These are phyloP conservation scores for Macrocentrus cingulum DNA, from an alignment of 1,140 invertebrate genomes.

Conservation along the genomic window DNA sequence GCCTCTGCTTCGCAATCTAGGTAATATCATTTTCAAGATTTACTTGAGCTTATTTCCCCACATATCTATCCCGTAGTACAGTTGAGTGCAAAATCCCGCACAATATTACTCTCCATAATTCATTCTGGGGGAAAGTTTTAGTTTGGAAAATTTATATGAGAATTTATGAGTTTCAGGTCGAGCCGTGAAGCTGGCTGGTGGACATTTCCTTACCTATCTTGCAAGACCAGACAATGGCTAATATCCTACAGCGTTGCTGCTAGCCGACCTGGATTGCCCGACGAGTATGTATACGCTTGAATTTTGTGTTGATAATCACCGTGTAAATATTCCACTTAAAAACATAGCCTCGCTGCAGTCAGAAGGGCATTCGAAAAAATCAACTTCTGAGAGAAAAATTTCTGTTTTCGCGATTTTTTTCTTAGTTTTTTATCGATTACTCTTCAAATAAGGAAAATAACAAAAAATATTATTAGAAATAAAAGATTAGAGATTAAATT, in stretches of 20 bases:
- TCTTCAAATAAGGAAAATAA: too few relatives aligned
- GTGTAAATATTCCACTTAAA: conserved; percentile 16
- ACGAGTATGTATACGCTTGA: conserved; percentile 53
- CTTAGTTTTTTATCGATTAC: too few relatives aligned
- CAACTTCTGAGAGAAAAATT: too few relatives aligned
- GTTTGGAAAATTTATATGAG: too few relatives aligned
- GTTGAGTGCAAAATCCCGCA: neutral
- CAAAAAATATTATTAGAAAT: too few relatives aligned
- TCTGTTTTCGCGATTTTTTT: too few relatives aligned
- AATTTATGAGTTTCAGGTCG: too few relatives aligned
- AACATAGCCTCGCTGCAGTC: too few relatives aligned
- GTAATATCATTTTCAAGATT: conserved; percentile 30
- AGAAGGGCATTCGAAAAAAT: too few relatives aligned
- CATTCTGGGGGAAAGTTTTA: conserved; percentile 32
- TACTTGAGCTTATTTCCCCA: conserved; percentile 11
- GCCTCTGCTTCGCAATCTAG: conserved; percentile 33
- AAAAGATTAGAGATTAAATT: too few relatives aligned
- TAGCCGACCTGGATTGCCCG: conserved; percentile 62
- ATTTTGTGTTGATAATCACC: neutral
- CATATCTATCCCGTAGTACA: conserved; percentile 4
- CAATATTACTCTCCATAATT: neutral
- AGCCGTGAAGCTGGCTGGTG: too few relatives aligned
- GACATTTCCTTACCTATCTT: conserved; percentile 80
- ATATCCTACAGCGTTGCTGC: conserved; percentile 78
- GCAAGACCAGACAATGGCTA: conserved; percentile 70